phyloP scores from a whole-genome alignment of 2,888 invertebrate species.

The Amaurobius ferox region DNA sequence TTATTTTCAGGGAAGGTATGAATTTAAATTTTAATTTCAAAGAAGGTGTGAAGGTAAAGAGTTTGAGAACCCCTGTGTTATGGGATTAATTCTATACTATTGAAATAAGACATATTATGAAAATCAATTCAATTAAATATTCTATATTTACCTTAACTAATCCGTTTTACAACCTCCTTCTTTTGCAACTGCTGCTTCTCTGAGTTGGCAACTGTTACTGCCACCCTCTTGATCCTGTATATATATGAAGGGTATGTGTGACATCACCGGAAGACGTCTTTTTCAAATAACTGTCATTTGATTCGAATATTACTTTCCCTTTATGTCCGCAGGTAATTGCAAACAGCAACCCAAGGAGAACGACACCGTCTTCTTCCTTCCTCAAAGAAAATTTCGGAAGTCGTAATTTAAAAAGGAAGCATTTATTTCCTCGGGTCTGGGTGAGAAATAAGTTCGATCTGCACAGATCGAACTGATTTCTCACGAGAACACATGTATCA shows the following conservation, averaged over 20 bases:
- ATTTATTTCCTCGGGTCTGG: not conserved
- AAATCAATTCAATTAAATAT: no score
- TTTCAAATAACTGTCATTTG: slow-evolving; percentile 38
- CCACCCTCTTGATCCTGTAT: slow-evolving; percentile 1
- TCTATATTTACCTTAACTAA: not conserved
- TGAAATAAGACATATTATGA: no score
- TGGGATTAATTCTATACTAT: no score
- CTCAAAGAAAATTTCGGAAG: slow-evolving; percentile 9
- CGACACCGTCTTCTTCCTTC: not conserved
- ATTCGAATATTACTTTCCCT: slow-evolving; percentile 22
- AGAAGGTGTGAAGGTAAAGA: no score
- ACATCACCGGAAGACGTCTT: slow-evolving; percentile 24
- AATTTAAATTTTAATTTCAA: no score
- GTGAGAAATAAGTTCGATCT: not conserved
- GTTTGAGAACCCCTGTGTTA: no score
- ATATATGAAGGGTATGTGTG: slow-evolving; percentile 6
- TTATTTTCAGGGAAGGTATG: no score
- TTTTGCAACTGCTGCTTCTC: not conserved
- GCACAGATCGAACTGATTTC: not conserved
- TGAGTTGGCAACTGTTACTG: not conserved
- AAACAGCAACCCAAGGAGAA: slow-evolving; percentile 10
- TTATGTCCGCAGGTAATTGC: slow-evolving; percentile 30
- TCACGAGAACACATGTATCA: not conserved
- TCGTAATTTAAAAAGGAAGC: slow-evolving; percentile 17
- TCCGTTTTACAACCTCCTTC: not conserved